A percentile compares a stretch with the other conserved stretches of the same genome.
phyloP scores from a whole-genome alignment of 2,888 invertebrate species.

The Omphaloscelis lunosa region DNA sequence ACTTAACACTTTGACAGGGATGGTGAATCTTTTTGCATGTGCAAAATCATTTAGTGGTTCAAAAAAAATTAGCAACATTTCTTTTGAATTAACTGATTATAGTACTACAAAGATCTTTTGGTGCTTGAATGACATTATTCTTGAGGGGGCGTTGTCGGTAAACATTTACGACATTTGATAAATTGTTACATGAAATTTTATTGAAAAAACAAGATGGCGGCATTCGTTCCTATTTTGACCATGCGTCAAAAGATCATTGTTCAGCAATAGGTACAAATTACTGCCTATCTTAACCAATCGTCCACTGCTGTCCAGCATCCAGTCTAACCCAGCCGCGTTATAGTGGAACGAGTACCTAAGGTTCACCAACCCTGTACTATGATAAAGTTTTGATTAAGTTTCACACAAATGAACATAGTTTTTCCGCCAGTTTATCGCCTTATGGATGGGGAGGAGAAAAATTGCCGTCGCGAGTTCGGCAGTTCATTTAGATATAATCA shows the following conservation, averaged over 20 bases:
- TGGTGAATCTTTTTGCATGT: slow-evolving; percentile 5
- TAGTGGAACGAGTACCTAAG: neutral
- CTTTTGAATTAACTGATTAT: too few species aligned
- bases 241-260: too few species aligned
- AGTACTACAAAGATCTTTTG: too few species aligned
- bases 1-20: slow-evolving; percentile 18
- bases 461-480: slow-evolving; percentile 36
- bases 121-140: too few species aligned
- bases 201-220: too few species aligned
- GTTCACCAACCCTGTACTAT: slow-evolving; percentile 35
- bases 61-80: neutral
- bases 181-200: too few species aligned
- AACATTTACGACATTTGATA: too few species aligned
- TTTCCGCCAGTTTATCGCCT: slow-evolving; percentile 43
- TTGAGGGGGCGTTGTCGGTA: too few species aligned
- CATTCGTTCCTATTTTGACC: too few species aligned
- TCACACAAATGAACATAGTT: slow-evolving; percentile 58
- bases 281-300: neutral
- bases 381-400: slow-evolving; percentile 68
- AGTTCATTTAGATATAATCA: slow-evolving; percentile 47
- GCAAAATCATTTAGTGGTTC: too few species aligned
- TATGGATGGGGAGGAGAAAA: slow-evolving; percentile 42
- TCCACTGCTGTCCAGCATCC: neutral
- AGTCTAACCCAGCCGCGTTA: neutral
- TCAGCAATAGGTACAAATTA: neutral